Base-by-base conservation (phyloP, 2,888 invertebrate species). In the Metallyticus violacea region DNA sequence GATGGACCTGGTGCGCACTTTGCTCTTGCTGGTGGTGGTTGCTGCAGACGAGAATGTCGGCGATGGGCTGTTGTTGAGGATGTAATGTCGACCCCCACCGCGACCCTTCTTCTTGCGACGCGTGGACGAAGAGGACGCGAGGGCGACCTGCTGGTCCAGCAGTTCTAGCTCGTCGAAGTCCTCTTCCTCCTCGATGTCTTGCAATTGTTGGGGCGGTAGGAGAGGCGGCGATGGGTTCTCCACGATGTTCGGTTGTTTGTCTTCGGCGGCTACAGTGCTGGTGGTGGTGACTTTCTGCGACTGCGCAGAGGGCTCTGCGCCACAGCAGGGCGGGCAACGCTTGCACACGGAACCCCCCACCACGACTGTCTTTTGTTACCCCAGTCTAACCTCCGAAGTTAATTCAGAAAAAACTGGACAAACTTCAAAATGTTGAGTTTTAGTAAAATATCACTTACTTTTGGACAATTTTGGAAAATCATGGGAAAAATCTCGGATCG, bases 121-220 rank as follows among this genome's bases (percentile, higher is more conserved):
- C 85, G 91, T 93, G 88, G 93, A 93, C 89, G 93, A 93, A 79
- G 92, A 93, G 89, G 93, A 79, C 28, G 62, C 30, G 29, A 78
- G 30, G 29, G 93, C 90, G 93, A 93, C 89, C 91, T 91, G 15
- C 92, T 93, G 88, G 79, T 30, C 29, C 29, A 79, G 26, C 80
- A 77, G 29, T 28, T 83, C 83, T n/a, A 83, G 83, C 28, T 83
- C 78, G 28, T 79, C 91, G 87, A 94, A 94, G 91, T 96, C 95
- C 92, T 96, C 96, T 91, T 97, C 97, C 91, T 97, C 97, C 91
- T 96, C 96, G 89, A 97, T 97, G 90, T 97, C 97, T 89, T 96
- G 97, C 89, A 97, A 93, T 87, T 96, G 95, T 85, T 96, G 95
- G 89, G 62, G 79, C 62, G 77, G 80, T 29, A 82, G 77, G 76